A percentile compares a stretch with the other conserved stretches of the same genome.
Conservation (phyloP, 2,888 invertebrate species). For the Oscheius sp. region DNA sequence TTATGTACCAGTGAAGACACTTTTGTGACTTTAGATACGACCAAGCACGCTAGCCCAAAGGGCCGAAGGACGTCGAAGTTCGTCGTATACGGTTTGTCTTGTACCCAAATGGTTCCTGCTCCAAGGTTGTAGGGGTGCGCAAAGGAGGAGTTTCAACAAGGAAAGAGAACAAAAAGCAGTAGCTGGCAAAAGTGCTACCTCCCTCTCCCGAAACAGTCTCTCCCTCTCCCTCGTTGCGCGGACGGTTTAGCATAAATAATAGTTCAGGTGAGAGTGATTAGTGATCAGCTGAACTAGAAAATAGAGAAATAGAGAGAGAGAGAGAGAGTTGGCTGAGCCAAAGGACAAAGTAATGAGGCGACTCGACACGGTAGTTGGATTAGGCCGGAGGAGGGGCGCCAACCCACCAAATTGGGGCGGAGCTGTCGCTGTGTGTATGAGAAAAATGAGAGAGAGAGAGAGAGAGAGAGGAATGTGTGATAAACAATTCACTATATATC, state of each 20-base stretch:
- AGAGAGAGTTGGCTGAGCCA: conserved; percentile 12
- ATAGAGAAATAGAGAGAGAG: too few species aligned
- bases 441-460: background rate
- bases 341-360: conserved; percentile 34
- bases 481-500: conserved; percentile 29
- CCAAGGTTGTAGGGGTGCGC: too few species aligned
- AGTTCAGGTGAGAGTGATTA: conserved; percentile 4
- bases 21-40: too few species aligned
- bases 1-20: too few species aligned
- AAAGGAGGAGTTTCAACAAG: too few species aligned
- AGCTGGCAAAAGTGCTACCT: background rate
- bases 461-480: background rate
- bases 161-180: background rate
- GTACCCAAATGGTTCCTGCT: too few species aligned
- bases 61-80: too few species aligned
- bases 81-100: too few species aligned
- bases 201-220: background rate
- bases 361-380: conserved; percentile 39
- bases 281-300: background rate
- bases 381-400: conserved; percentile 21
- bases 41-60: too few species aligned
- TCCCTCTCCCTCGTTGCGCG: background rate
- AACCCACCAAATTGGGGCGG: conserved; percentile 32
- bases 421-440: background rate
- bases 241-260: conserved; percentile 30